Conservation (phyloP, 2,113 vertebrate genomes). For the Laticauda laticaudata region DNA sequence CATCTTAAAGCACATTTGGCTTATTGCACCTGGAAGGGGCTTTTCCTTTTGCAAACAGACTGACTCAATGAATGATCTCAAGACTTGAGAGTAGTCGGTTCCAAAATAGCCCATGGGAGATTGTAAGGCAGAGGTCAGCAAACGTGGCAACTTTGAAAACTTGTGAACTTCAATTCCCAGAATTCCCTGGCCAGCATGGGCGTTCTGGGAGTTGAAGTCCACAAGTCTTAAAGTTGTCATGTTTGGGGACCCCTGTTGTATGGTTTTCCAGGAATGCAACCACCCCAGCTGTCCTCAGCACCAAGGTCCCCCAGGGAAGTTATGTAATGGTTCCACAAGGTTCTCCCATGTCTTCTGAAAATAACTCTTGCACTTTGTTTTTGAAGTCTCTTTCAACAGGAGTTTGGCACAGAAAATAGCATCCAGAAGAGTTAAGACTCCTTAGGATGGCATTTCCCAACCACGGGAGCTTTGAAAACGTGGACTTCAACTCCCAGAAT, state of each 20-base stretch:
- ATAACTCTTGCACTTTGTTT: neutral
- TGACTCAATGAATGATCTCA: neutral
- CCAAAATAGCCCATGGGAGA: neutral
- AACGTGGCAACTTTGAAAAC: too few species aligned
- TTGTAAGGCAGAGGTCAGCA: neutral
- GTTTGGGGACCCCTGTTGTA: neutral
- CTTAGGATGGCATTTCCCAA: neutral
- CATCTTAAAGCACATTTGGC: neutral
- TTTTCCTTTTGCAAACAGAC: neutral
- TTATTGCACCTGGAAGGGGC: neutral
- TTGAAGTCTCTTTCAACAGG: neutral
- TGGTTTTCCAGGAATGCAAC: neutral
- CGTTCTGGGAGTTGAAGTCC: too few species aligned
- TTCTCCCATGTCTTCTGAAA: neutral
- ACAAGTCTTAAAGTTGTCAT: too few species aligned
- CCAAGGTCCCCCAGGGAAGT: neutral
- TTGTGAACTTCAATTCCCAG: too few species aligned
- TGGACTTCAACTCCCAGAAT: too few species aligned
- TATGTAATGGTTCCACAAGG: neutral
- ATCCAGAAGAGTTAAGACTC: neutral
- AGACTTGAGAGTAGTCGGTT: neutral
- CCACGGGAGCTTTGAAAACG: too few species aligned
- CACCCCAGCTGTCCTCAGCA: neutral
- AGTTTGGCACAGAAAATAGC: neutral
- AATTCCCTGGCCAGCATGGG: too few species aligned